Conservation (phyloP, 2,113 vertebrate genomes). For the Miniopterus natalensis region DNA sequence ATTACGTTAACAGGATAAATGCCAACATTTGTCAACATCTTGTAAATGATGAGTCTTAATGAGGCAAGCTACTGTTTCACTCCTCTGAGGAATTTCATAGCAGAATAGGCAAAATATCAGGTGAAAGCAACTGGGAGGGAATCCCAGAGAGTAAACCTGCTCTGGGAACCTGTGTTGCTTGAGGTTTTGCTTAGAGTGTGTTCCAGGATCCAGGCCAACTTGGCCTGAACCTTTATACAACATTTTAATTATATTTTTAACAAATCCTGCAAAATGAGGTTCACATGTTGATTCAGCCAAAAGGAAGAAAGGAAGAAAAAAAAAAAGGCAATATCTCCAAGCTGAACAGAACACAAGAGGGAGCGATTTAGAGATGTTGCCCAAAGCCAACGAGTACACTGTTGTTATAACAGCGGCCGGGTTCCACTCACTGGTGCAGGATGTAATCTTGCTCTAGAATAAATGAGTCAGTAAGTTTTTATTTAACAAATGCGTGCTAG, state of each 20-base stretch:
- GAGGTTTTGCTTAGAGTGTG: conserved; percentile 87
- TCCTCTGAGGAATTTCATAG: conserved; percentile 89
- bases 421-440: background rate
- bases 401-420: background rate
- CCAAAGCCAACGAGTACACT: conserved; percentile 50
- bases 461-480: background rate
- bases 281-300: conserved; percentile 83
- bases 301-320: conserved; percentile 10
- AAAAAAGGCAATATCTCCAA: conserved; percentile 68
- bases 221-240: conserved; percentile 84
- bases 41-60: conserved; percentile 92
- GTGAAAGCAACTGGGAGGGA: conserved; percentile 88
- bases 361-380: conserved; percentile 56
- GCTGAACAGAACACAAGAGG: conserved; percentile 65
- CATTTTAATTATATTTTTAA: conserved; percentile 90
- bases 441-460: background rate
- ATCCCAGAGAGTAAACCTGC: conserved; percentile 85
- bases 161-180: conserved; percentile 86
- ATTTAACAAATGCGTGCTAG: background rate
- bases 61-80: conserved; percentile 89
- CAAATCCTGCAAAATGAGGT: conserved; percentile 87
- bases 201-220: conserved; percentile 90
- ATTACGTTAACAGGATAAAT: conserved; percentile 91
- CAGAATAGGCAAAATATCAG: conserved; percentile 90
- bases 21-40: conserved; percentile 92